phyloP scores from a whole-genome alignment of 1,140 invertebrate genomes.

The Drosophila athabasca region DNA sequence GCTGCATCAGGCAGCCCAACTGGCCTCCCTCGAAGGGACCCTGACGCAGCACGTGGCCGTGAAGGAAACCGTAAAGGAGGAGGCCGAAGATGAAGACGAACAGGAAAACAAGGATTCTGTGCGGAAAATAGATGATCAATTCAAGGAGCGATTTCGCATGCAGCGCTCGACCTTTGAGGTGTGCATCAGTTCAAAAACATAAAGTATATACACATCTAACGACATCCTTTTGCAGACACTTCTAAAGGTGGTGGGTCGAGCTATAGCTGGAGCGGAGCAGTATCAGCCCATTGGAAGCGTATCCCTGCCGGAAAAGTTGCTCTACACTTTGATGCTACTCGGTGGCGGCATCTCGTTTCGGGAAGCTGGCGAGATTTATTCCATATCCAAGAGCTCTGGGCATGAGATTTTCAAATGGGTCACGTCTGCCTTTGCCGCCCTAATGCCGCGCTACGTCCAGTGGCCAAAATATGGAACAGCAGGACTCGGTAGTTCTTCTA shows the following conservation, averaged over 20 bases:
- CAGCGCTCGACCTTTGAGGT: constrained; percentile 40
- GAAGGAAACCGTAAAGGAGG: too few relatives aligned
- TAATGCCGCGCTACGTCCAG: constrained; percentile 31
- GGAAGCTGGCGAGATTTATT: constrained; percentile 41
- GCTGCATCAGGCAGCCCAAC: constrained; percentile 27
- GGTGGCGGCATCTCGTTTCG: constrained; percentile 43
- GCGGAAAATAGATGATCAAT: constrained; percentile 29
- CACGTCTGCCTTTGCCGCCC: constrained; percentile 20
- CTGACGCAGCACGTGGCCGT: constrained; percentile 2
- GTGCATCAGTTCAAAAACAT: background rate
- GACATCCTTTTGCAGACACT: constrained; percentile 3
- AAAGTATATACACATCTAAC: too few relatives aligned
- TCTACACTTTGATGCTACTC: constrained; percentile 39
- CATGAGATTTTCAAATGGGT: constrained; percentile 52
- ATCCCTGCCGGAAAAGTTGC: constrained; percentile 32
- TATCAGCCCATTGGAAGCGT: constrained; percentile 32
- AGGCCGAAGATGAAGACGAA: background rate
- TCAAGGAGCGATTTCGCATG: constrained; percentile 45
- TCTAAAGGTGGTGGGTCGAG: constrained; percentile 20
- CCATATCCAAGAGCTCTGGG: constrained; percentile 47
- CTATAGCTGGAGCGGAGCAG: constrained; percentile 16
- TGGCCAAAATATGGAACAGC: constrained; percentile 25
- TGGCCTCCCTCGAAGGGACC: constrained; percentile 1
- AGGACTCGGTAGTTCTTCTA: background rate
- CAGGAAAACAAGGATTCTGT: background rate